phyloP scores from a whole-genome alignment of 2,888 invertebrate genomes.

The Phlogophora meticulosa region DNA sequence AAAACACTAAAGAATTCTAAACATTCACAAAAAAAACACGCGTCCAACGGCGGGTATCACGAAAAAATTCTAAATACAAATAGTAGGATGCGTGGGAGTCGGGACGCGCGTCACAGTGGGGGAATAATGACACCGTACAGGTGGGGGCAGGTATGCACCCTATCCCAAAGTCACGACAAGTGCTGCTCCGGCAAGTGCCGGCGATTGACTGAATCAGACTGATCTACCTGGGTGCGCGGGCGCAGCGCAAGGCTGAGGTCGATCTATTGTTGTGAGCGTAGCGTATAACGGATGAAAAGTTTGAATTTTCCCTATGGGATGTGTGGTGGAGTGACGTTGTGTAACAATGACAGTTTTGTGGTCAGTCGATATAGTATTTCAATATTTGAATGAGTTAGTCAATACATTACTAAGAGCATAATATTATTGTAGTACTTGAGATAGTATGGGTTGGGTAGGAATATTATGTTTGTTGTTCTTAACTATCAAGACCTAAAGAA shows the following conservation, averaged over 20 bases:
- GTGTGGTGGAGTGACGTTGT: constrained; percentile 23
- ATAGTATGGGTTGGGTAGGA: not conserved
- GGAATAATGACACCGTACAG: constrained; percentile 59
- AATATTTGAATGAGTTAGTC: constrained; percentile 1
- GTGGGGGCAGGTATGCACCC: constrained; percentile 65
- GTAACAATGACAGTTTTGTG: constrained; percentile 36
- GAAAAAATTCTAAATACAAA: constrained; percentile 81
- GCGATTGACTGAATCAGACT: constrained; percentile 69
- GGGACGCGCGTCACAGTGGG: constrained; percentile 72
- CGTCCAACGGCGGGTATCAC: constrained; percentile 78
- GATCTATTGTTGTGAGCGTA: constrained; percentile 43
- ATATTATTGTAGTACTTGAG: not conserved
- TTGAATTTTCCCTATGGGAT: constrained; percentile 63
- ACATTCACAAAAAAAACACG: constrained; percentile 65
- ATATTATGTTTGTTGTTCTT: not conserved
- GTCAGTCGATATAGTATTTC: constrained; percentile 10
- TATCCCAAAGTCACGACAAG: constrained; percentile 70
- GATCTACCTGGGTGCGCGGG: constrained; percentile 66
- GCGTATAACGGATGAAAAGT: constrained; percentile 58
- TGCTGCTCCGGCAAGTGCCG: constrained; percentile 74
- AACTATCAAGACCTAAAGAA: not conserved
- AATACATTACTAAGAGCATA: constrained; percentile 9
- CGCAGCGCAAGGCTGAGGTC: constrained; percentile 64
- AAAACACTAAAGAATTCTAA: constrained; percentile 69
- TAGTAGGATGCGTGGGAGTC: constrained; percentile 74